Conservation (phyloP, 2,113 vertebrate genomes). For the Rhodinocichla rosea region DNA sequence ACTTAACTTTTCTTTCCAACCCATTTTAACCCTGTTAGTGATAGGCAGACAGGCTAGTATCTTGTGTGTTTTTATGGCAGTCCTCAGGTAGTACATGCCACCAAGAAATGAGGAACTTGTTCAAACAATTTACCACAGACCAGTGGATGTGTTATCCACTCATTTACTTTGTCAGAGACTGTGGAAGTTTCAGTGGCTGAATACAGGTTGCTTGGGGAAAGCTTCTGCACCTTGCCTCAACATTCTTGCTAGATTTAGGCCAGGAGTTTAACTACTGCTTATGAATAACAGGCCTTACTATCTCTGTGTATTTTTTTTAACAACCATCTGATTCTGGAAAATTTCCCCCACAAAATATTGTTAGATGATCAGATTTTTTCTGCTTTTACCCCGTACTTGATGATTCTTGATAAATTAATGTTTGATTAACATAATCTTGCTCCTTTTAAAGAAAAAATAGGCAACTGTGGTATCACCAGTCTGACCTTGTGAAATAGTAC, state of each 20-base stretch:
- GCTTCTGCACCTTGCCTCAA: neutral
- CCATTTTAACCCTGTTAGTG: neutral
- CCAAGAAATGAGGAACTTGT: neutral
- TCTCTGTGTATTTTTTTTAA: neutral
- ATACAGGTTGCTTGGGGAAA: neutral
- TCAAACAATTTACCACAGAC: neutral
- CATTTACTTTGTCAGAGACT: neutral
- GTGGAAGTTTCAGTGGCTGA: neutral
- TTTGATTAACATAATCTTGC: neutral
- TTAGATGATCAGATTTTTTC: neutral
- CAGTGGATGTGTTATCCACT: neutral
- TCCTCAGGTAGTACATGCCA: neutral
- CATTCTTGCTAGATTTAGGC: neutral
- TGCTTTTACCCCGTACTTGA: neutral
- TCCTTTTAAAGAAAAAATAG: neutral
- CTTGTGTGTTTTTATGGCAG: neutral
- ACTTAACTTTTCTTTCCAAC: neutral
- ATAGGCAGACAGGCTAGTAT: neutral
- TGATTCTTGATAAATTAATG: neutral
- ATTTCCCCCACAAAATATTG: neutral
- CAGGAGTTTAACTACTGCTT: neutral
- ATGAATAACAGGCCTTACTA: neutral
- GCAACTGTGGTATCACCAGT: neutral
- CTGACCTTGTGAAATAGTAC: neutral
- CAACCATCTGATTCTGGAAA: neutral